Conservation (phyloP, 2,797 vertebrate genomes). For the Notamacropus eugenii region DNA sequence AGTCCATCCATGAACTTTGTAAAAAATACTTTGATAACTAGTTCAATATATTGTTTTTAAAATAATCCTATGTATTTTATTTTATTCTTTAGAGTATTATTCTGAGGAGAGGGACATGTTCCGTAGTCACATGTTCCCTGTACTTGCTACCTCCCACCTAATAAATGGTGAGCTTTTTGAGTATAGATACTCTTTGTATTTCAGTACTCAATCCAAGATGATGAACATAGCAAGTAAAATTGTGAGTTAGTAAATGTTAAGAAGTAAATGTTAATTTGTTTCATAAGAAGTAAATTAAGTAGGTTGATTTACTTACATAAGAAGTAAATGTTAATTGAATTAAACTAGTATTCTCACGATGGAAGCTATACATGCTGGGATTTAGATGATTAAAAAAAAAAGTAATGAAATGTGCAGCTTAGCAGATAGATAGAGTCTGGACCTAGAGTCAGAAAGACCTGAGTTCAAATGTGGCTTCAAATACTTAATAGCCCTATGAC, state of each 20-base stretch:
- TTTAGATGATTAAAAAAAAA: not conserved
- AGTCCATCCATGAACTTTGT: not conserved
- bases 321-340: not conserved
- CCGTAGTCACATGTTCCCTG: not conserved
- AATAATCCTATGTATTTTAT: not conserved
- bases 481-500: not conserved
- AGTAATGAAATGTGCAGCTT: not conserved
- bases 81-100: not conserved
- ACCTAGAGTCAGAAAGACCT: not conserved
- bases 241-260: not conserved
- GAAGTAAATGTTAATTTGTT: not conserved
- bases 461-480: not conserved
- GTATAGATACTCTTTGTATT: not conserved
- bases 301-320: not conserved
- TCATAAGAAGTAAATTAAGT: too few species aligned
- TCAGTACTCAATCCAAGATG: not conserved
- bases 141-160: not conserved
- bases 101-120: not conserved
- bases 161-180: not conserved
- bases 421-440: not conserved
- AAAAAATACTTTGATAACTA: too few species aligned
- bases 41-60: not conserved
- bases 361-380: not conserved
- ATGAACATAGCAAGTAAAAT: not conserved
- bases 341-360: not conserved